Evolutionary conservation across 2,888 invertebrate species (phyloP), one percentile per base, ranked within the genome.

Genomic region (Electrophaes corylata): DNA sequence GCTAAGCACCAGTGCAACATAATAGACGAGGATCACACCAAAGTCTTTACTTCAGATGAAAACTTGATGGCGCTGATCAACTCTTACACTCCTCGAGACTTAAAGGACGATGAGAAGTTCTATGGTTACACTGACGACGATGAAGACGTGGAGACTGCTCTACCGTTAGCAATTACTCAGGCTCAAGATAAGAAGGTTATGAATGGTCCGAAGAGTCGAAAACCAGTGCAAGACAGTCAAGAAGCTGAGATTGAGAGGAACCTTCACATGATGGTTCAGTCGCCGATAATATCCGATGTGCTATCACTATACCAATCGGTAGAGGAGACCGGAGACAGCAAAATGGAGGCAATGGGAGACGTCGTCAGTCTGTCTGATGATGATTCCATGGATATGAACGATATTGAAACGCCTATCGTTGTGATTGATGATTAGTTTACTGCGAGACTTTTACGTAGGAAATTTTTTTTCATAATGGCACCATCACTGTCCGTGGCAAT

Each of bases 241-340:
- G 62, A 61, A 52, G 65, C 39, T 4, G 79, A 26, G 33, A 72
- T 76, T 11, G 77, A 81, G 49, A 71, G 72, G 14, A 70, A 77
- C 4, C 56, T 83, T 20, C 82, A 82, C 39, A 66, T 76, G 40
- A 79, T 83, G 73, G 81, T 78, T 0, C 84, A 86, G 43, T 83
- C 88, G 1, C 89, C 90, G 0, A 84, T 91, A 2, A 91, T 91
- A 70, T 91, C 90, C 0, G 89, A 89, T 50, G 90, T 91, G 2
- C 71, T 90, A 8, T 91, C 91, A 0, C 75, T 90, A 0, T 88
- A 79, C 59, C 78, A 84, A 56, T 75, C 77, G 8, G 39, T 33
- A 31, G 77, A 81, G 20, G 74, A 77, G 26, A 70, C 47, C 10
- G 61, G 56, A 11, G 64, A 66, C 11, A 55, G 8, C 11, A 60